Evolutionary conservation across 2,797 vertebrate genomes (phyloP).

Genomic region (Vespertilio murinus): DNA sequence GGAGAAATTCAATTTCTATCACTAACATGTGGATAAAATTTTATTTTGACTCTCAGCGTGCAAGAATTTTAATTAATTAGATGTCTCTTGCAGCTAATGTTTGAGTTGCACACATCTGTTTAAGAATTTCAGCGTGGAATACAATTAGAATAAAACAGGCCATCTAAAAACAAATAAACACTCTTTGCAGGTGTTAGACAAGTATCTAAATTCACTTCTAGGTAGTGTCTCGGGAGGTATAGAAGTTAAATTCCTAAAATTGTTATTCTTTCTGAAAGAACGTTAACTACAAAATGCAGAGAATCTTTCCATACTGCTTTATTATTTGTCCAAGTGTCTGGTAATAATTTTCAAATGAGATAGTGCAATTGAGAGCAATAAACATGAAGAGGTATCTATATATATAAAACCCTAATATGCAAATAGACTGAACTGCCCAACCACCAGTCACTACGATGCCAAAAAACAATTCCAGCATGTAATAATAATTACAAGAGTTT

Average conservation of each 20-base stretch:
- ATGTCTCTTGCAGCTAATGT: slow-evolving; percentile 46
- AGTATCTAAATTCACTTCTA: slow-evolving; percentile 25
- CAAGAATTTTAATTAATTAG: slow-evolving; percentile 64
- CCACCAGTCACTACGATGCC: too few relatives aligned
- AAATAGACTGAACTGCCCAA: too few relatives aligned
- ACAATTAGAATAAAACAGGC: slow-evolving; percentile 49
- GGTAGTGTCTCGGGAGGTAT: background rate
- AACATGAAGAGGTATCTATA: background rate
- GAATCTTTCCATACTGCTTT: background rate
- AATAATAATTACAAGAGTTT: too few relatives aligned
- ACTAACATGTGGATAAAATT: slow-evolving; percentile 31
- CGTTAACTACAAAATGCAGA: background rate
- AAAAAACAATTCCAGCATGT: too few relatives aligned
- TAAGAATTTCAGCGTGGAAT: background rate
- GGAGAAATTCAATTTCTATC: slow-evolving; percentile 10
- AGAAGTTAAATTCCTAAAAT: slow-evolving; percentile 42
- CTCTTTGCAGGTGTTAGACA: slow-evolving; percentile 21
- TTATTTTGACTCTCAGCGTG: slow-evolving; percentile 31
- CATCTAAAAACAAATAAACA: slow-evolving; percentile 49
- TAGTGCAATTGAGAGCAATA: background rate
- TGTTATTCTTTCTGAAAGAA: slow-evolving; percentile 11
- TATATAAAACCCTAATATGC: too few relatives aligned
- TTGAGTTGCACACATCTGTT: slow-evolving; percentile 59
- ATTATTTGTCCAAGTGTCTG: background rate
- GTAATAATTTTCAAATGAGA: background rate